phyloP scores from a whole-genome alignment of 2,888 invertebrate species.

The Meteorus colon region DNA sequence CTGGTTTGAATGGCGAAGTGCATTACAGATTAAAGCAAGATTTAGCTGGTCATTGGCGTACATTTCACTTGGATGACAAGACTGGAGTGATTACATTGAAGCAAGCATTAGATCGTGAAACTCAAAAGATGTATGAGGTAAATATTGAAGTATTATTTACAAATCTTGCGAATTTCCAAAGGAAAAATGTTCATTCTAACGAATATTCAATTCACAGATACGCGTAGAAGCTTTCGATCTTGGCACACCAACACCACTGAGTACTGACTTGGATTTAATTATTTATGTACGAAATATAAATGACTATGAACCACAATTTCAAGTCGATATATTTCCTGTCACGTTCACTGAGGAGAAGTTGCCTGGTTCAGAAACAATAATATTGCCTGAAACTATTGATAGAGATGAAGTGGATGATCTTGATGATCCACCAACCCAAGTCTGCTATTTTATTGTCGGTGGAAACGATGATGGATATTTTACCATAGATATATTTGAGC shows the following conservation, averaged over 20 bases:
- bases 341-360: constrained; percentile 81
- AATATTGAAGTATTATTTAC: constrained; percentile 50
- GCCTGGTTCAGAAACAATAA: constrained; percentile 80
- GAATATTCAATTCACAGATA: constrained; percentile 76
- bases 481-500: constrained; percentile 81
- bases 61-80: constrained; percentile 86
- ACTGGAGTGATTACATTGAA: constrained; percentile 85
- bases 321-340: constrained; percentile 80
- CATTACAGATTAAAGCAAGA: constrained; percentile 88
- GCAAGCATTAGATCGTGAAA: constrained; percentile 84
- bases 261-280: constrained; percentile 89
- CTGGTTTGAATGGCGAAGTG: constrained; percentile 92
- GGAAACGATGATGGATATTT: constrained; percentile 86
- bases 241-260: constrained; percentile 89
- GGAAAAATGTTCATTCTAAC: background rate
- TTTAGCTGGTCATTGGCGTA: constrained; percentile 86
- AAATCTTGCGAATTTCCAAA: no score
- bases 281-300: constrained; percentile 92
- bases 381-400: constrained; percentile 88
- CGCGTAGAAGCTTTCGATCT: constrained; percentile 93
- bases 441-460: constrained; percentile 94
- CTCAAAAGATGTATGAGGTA: constrained; percentile 91
- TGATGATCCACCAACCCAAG: constrained; percentile 85
- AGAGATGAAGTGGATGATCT: constrained; percentile 89
- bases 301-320: constrained; percentile 91